phyloP scores from a whole-genome alignment of 2,113 vertebrate species.

The Gallinago paraguaiae region DNA sequence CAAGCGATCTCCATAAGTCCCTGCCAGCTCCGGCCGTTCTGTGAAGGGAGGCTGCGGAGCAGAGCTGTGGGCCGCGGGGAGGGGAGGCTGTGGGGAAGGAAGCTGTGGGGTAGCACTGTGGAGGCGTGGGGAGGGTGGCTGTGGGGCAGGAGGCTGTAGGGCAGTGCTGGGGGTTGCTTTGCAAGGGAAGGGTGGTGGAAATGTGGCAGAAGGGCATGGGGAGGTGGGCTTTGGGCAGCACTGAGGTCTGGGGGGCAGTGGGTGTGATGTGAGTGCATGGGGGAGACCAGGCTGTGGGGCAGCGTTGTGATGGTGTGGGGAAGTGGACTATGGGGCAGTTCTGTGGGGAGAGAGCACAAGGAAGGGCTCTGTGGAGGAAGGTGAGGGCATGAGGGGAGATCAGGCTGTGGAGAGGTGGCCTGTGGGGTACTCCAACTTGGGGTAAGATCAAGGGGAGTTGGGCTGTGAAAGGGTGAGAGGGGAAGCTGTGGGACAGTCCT shows the following conservation, averaged over 20 bases:
- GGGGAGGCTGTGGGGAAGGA: not conserved
- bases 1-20: rapidly evolving
- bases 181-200: not conserved
- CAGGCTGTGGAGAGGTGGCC: not conserved
- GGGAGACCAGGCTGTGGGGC: not conserved
- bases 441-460: not conserved
- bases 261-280: rapidly evolving
- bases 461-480: no score
- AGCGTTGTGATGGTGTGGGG: rapidly evolving
- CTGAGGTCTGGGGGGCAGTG: no score
- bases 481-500: rapidly evolving
- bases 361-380: no score
- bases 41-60: not conserved
- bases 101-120: not conserved
- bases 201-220: not conserved
- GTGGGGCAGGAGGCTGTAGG: not conserved
- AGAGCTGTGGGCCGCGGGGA: not conserved
- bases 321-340: not conserved
- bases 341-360: not conserved
- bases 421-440: not conserved
- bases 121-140: not conserved
- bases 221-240: not conserved
- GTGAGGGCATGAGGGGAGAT: not conserved
- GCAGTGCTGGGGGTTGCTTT: not conserved
- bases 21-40: not conserved